Conservation (phyloP, 2,113 vertebrate species). For the Centropus unirufus region DNA sequence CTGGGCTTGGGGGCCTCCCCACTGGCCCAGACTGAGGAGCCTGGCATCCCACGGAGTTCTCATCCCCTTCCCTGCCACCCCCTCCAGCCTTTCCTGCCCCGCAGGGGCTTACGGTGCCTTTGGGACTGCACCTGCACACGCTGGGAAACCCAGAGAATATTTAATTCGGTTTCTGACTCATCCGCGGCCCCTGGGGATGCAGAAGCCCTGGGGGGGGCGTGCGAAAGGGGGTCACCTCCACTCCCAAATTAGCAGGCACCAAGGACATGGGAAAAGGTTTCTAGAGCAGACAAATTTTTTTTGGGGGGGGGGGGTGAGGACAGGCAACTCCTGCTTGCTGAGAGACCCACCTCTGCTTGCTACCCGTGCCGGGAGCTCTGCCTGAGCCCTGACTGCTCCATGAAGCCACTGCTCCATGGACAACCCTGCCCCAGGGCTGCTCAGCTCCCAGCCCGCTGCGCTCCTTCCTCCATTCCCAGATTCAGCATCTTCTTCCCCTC, state of each 20-base stretch:
- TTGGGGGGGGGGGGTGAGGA: background rate
- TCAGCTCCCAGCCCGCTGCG: rapidly evolving
- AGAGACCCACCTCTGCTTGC: background rate
- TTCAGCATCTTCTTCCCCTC: background rate
- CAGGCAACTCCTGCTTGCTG: background rate
- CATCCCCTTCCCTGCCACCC: rapidly evolving
- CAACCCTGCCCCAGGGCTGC: background rate
- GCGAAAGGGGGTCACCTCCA: slow-evolving; percentile 45
- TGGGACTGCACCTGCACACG: background rate
- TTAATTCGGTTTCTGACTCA: slow-evolving; percentile 31
- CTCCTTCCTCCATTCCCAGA: background rate
- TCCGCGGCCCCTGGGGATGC: background rate
- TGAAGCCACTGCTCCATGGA: background rate
- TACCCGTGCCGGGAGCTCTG: background rate
- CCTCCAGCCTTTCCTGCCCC: background rate
- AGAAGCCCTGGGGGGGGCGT: background rate
- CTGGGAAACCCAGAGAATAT: background rate
- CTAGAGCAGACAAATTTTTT: background rate
- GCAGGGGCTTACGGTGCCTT: rapidly evolving
- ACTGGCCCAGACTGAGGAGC: background rate
- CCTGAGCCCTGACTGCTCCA: background rate
- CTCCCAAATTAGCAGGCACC: slow-evolving; percentile 51
- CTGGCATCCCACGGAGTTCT: background rate
- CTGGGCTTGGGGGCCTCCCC: background rate
- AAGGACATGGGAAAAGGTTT: slow-evolving; percentile 48